A percentile compares a stretch with the other conserved stretches of the same genome.
Evolutionary conservation across 2,113 vertebrate species (phyloP).

Genomic region (Bombycilla garrulus): DNA sequence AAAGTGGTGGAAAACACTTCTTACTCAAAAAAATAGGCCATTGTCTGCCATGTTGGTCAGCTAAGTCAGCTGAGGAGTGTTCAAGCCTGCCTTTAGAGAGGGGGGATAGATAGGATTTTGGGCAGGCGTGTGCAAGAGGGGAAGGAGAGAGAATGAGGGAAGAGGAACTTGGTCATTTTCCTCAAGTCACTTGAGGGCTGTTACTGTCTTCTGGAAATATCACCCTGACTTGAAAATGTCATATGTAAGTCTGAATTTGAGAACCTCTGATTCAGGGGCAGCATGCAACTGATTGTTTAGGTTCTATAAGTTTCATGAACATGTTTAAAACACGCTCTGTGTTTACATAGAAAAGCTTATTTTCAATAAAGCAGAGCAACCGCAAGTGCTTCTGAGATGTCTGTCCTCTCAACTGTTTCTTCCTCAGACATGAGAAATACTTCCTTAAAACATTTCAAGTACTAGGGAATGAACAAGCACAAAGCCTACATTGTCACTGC

Average conservation of each 20-base stretch:
- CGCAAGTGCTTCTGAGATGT: neutral
- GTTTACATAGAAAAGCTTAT: neutral
- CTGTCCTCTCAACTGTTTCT: neutral
- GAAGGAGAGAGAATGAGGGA: neutral
- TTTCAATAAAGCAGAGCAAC: neutral
- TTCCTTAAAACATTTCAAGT: neutral
- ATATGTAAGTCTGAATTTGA: neutral
- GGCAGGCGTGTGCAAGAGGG: neutral
- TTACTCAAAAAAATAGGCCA: accelerated
- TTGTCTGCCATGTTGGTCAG: neutral
- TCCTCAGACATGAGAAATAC: neutral
- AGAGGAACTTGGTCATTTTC: accelerated
- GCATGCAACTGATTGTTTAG: neutral
- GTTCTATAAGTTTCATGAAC: neutral
- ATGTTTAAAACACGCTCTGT: neutral
- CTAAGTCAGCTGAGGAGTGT: neutral
- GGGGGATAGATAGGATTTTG: neutral
- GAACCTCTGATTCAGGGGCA: neutral
- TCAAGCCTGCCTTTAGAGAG: neutral
- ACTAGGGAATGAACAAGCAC: neutral
- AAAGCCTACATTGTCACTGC: neutral
- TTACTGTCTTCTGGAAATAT: neutral
- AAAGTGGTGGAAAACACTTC: neutral
- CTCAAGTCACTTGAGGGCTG: neutral
- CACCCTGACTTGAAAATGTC: neutral